Conservation (phyloP, 2,113 vertebrate species). For the Prionailurus bengalensis region DNA sequence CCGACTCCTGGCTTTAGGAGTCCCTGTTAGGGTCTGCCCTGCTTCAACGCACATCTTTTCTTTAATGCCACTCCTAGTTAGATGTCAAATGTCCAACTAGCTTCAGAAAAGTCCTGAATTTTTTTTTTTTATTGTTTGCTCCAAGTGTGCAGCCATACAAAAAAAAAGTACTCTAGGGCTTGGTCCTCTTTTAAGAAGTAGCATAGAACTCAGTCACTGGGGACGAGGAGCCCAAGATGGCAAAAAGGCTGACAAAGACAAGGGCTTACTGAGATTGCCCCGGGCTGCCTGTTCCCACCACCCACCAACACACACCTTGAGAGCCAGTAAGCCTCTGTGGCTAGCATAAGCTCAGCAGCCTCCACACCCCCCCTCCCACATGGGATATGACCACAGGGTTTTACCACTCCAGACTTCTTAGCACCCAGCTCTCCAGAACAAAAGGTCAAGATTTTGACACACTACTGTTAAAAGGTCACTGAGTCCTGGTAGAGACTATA, state of each 20-base stretch:
- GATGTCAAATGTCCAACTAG: not conserved
- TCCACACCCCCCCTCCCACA: not conserved
- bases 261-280: not conserved
- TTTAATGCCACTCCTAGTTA: not conserved
- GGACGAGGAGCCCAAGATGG: not conserved
- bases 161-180: not conserved
- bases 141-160: not conserved
- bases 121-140: not conserved
- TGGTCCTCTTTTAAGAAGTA: not conserved
- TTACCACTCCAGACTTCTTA: not conserved
- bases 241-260: not conserved
- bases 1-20: not conserved
- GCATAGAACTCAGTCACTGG: not conserved
- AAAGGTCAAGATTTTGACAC: conserved; percentile 56
- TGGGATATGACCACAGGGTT: no score
- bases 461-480: conserved; percentile 39
- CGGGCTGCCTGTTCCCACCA: no score
- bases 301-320: not conserved
- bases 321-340: not conserved
- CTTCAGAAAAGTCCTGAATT: not conserved
- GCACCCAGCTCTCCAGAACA: conserved; percentile 26
- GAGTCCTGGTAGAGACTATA: conserved; percentile 29
- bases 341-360: not conserved
- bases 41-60: not conserved
- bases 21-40: not conserved